A percentile compares a stretch with the other conserved stretches of the same genome.
These are phyloP conservation scores for Drosophila triauraria DNA, from an alignment of 1,140 invertebrate species.

Conservation along the genomic window DNA sequence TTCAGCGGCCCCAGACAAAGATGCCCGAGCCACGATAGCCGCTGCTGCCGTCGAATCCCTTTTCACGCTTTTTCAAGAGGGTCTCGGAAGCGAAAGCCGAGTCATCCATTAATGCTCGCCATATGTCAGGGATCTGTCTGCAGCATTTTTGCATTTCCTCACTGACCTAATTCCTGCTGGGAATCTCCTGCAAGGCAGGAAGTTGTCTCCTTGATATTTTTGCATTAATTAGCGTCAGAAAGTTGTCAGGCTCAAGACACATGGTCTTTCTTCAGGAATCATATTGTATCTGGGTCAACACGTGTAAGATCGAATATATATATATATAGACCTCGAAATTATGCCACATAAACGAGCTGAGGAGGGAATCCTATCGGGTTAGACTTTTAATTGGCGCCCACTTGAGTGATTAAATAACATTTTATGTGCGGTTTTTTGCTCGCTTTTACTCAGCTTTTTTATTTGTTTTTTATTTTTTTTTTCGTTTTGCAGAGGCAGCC, in stretches of 20 bases:
- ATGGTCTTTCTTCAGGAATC: conserved; percentile 14
- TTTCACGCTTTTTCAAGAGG: conserved; percentile 14
- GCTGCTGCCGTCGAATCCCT: conserved; percentile 2
- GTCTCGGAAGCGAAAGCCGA: neutral
- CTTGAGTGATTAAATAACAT: conserved; percentile 47
- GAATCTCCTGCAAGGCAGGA: conserved; percentile 14
- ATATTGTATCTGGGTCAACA: conserved; percentile 19
- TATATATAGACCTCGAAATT: conserved; percentile 10
- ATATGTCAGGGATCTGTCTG: conserved; percentile 60
- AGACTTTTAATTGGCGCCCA: conserved; percentile 51
- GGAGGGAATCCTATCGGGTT: neutral
- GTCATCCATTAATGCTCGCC: conserved; percentile 36
- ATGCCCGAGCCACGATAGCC: conserved; percentile 51
- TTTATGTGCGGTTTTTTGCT: conserved; percentile 31
- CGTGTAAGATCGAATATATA: conserved; percentile 29
- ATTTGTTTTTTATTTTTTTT: conserved; percentile 6
- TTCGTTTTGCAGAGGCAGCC: conserved; percentile 37
- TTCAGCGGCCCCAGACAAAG: conserved; percentile 44
- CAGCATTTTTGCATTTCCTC: conserved; percentile 43
- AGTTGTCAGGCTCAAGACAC: conserved; percentile 18
- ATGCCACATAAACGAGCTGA: conserved; percentile 23
- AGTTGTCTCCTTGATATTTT: conserved; percentile 14
- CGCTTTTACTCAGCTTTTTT: neutral
- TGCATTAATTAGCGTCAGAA: conserved; percentile 37
- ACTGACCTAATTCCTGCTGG: conserved; percentile 52